These are phyloP conservation scores for Myodes glareolus DNA, from an alignment of 2,113 vertebrate genomes.

Conservation along the genomic window DNA sequence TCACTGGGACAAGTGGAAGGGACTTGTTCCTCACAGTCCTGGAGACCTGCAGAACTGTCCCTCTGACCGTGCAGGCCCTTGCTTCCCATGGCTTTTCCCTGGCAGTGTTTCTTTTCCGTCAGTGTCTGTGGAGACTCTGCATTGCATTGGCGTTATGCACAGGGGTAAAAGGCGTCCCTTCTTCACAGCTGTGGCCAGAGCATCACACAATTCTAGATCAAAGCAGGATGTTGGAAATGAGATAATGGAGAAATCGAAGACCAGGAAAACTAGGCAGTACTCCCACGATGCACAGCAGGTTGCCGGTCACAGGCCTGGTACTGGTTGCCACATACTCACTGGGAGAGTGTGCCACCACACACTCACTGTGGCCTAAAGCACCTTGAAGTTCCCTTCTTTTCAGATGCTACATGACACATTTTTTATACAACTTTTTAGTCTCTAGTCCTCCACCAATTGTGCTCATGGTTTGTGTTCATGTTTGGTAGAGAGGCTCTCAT, in stretches of 20 bases:
- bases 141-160: not conserved
- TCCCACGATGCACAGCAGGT: not conserved
- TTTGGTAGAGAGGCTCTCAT: not conserved
- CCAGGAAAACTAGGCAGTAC: not conserved
- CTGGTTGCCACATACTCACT: too few relatives aligned
- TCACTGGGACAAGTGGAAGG: not conserved
- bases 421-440: not conserved
- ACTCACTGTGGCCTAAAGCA: fast-evolving
- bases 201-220: not conserved
- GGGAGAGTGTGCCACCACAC: too few relatives aligned
- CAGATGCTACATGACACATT: too few relatives aligned
- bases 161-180: too few relatives aligned
- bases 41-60: not conserved
- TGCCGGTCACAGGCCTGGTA: not conserved
- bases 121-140: not conserved
- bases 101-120: not conserved
- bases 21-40: not conserved
- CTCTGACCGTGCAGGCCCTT: not conserved
- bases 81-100: too few relatives aligned
- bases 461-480: not conserved
- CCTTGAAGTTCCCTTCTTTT: not conserved
- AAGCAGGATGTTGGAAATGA: not conserved
- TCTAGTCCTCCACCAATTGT: not conserved
- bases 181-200: not conserved
- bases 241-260: not conserved